Percentiles rank a stretch among this genome's conserved stretches.
phyloP scores from a whole-genome alignment of 1,140 invertebrate genomes.

The Coboldia fuscipes region DNA sequence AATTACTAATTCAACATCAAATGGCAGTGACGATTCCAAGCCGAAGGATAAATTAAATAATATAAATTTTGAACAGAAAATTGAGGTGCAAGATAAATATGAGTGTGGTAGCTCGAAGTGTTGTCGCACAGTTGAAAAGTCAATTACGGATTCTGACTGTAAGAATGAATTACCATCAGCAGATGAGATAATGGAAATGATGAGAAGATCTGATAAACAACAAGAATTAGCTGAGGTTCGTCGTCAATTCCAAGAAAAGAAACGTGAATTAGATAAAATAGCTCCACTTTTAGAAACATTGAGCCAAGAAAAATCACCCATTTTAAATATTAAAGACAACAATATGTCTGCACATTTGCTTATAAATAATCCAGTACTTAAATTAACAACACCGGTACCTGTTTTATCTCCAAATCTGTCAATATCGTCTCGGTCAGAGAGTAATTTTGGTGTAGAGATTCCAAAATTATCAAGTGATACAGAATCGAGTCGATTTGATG shows the following conservation, averaged over 20 bases:
- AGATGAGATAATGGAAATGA: too few relatives aligned
- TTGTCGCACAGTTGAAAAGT: too few relatives aligned
- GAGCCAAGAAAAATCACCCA: too few relatives aligned
- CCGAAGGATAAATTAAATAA: too few relatives aligned
- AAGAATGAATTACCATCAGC: too few relatives aligned
- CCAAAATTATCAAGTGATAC: constrained; percentile 4
- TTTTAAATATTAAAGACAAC: too few relatives aligned
- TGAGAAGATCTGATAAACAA: constrained; percentile 63
- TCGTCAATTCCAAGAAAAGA: constrained; percentile 59
- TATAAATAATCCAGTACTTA: too few relatives aligned
- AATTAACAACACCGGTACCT: constrained; percentile 12
- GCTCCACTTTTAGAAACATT: constrained; percentile 21
- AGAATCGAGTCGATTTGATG: constrained; percentile 3
- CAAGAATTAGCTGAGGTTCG: constrained; percentile 57
- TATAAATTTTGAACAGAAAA: too few relatives aligned
- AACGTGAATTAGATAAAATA: constrained; percentile 53
- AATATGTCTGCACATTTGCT: constrained; percentile 7
- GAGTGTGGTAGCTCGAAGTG: too few relatives aligned
- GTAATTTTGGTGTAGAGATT: constrained; percentile 18
- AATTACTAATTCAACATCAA: neutral
- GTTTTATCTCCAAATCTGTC: constrained; percentile 17
- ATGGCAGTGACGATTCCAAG: constrained; percentile 1
- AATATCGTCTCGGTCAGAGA: constrained; percentile 21
- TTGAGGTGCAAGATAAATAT: too few relatives aligned
- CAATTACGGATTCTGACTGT: too few relatives aligned